These are phyloP conservation scores for Drosophila dunni DNA, from an alignment of 1,140 invertebrate species.

Conservation along the genomic window DNA sequence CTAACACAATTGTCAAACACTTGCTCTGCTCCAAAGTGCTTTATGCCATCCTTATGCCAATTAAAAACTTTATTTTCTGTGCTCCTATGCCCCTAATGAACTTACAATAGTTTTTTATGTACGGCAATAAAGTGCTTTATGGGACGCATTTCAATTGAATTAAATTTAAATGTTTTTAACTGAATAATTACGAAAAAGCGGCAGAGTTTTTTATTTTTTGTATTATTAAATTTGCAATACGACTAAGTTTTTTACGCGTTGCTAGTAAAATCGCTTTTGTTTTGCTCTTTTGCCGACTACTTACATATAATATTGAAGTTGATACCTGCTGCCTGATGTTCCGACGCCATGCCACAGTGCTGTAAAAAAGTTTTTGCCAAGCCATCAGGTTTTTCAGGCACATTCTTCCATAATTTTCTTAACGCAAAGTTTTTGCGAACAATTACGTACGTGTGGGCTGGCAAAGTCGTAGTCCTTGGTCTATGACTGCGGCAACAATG, in stretches of 20 bases:
- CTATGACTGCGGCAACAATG: conserved; percentile 12
- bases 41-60: not conserved
- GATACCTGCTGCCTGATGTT: conserved; percentile 7
- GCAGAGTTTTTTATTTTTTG: not conserved
- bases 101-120: not conserved
- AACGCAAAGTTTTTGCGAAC: conserved; percentile 73
- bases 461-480: conserved; percentile 6
- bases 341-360: conserved; percentile 12
- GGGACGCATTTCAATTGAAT: conserved; percentile 9
- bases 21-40: no score
- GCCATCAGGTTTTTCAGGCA: conserved; percentile 60
- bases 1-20: no score
- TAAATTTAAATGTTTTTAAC: conserved; percentile 16
- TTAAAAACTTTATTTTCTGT: not conserved
- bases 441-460: conserved; percentile 71
- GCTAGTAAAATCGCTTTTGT: conserved; percentile 27
- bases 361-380: conserved; percentile 51
- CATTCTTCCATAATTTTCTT: conserved; percentile 71
- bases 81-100: not conserved
- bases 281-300: conserved; percentile 4
- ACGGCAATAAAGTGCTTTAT: not conserved
- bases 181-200: conserved; percentile 28
- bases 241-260: conserved; percentile 23
- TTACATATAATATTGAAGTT: not conserved
- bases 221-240: conserved; percentile 36